Evolutionary conservation across 1,140 invertebrate species (phyloP).

Genomic region (Rhopalosiphum maidis): DNA sequence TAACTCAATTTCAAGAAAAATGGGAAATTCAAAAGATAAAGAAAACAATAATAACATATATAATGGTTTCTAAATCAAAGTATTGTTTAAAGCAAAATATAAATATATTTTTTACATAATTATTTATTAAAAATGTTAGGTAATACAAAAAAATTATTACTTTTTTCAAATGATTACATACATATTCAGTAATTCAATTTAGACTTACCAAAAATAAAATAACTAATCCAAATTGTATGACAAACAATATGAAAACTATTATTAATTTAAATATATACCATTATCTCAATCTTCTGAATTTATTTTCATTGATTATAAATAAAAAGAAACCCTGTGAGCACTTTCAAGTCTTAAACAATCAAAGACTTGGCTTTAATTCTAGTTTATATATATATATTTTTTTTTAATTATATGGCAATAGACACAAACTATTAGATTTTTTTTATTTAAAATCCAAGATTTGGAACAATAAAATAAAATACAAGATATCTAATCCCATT

Average conservation of each 20-base stretch:
- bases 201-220: background rate
- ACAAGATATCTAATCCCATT: slow-evolving; percentile 46
- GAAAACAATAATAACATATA: background rate
- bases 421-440: slow-evolving; percentile 33
- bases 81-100: background rate
- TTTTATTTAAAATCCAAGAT: slow-evolving; percentile 10
- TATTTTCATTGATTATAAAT: slow-evolving; percentile 4
- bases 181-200: background rate
- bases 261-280: background rate
- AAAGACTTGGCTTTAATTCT: background rate
- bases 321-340: slow-evolving; percentile 42
- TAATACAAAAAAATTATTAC: background rate
- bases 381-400: slow-evolving; percentile 5
- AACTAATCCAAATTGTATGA: background rate
- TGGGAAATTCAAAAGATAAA: slow-evolving; percentile 34
- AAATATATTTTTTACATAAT: background rate
- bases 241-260: background rate
- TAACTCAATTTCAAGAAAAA: background rate
- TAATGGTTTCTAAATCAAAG: background rate
- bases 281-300: slow-evolving; percentile 21
- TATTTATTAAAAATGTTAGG: background rate
- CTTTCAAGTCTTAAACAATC: background rate
- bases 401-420: slow-evolving; percentile 31
- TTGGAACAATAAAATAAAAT: slow-evolving; percentile 54
- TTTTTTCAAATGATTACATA: background rate